Evolutionary conservation across 2,113 vertebrate genomes (phyloP).

Genomic region (Sander lucioperca): DNA sequence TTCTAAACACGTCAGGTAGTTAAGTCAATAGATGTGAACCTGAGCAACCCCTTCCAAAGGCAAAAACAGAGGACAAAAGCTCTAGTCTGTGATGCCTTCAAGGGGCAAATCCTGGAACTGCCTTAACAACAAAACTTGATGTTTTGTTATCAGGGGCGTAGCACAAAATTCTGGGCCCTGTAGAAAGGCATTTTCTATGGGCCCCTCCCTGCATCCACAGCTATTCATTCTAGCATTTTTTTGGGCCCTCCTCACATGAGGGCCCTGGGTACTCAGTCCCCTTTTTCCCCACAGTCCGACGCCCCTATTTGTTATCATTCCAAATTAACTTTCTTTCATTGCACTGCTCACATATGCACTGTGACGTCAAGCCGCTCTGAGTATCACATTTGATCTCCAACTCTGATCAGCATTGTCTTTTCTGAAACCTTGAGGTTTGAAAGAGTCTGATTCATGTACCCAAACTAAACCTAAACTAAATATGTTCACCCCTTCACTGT

Average conservation of each 20-base stretch:
- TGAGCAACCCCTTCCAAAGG: neutral
- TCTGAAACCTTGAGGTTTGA: neutral
- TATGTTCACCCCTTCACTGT: neutral
- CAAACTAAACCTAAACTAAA: constrained; percentile 5
- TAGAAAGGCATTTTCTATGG: no score
- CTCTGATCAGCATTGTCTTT: neutral
- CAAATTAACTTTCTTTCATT: neutral
- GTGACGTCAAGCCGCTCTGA: neutral
- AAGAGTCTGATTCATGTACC: constrained; percentile 1
- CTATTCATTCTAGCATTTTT: no score
- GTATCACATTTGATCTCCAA: neutral
- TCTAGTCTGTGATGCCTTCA: neutral
- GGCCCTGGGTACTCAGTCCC: no score
- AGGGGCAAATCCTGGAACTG: neutral
- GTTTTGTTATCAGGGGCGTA: neutral
- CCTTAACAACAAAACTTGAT: neutral
- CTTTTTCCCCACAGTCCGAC: no score
- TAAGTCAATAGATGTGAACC: constrained; percentile 25
- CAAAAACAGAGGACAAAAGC: neutral
- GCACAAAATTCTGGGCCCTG: no score
- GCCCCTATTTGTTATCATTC: neutral
- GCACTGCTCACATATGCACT: neutral
- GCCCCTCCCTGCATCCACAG: no score
- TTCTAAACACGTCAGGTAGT: constrained; percentile 16
- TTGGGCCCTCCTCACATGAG: no score